Evolutionary conservation across 2,797 vertebrate species (phyloP).

Genomic region (Chrysocyon brachyurus): DNA sequence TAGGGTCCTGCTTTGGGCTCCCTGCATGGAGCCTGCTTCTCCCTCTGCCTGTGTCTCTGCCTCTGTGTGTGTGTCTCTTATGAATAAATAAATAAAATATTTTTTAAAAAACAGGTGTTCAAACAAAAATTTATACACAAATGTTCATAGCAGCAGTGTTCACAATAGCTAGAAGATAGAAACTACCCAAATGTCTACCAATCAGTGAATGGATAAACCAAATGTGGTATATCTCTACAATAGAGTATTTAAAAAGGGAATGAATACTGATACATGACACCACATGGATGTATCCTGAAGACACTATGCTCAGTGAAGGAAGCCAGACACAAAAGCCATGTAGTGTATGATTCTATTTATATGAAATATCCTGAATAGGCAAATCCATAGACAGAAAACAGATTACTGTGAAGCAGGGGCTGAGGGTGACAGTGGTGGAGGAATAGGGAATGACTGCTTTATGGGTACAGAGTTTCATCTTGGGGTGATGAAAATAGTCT

Average conservation of each 20-base stretch:
- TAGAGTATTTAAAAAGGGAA: neutral
- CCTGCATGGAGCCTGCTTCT: too few species aligned
- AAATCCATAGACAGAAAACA: constrained; percentile 26
- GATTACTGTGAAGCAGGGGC: neutral
- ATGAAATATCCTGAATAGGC: neutral
- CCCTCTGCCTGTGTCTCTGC: too few species aligned
- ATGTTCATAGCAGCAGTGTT: neutral
- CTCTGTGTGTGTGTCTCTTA: too few species aligned
- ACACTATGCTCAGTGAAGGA: neutral
- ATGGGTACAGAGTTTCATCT: neutral
- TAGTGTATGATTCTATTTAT: neutral
- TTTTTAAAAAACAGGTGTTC: neutral
- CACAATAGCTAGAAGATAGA: neutral
- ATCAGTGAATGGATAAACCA: neutral
- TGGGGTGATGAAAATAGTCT: neutral
- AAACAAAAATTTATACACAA: neutral
- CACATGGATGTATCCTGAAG: neutral
- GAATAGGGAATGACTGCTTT: neutral
- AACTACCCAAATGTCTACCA: neutral
- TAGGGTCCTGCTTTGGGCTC: too few species aligned
- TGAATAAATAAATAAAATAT: too few species aligned
- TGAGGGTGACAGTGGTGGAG: neutral
- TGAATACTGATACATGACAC: neutral
- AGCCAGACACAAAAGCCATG: neutral
- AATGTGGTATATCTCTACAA: neutral